phyloP scores from a whole-genome alignment of 2,888 invertebrate genomes.

The Lordiphosa andalusiaca region DNA sequence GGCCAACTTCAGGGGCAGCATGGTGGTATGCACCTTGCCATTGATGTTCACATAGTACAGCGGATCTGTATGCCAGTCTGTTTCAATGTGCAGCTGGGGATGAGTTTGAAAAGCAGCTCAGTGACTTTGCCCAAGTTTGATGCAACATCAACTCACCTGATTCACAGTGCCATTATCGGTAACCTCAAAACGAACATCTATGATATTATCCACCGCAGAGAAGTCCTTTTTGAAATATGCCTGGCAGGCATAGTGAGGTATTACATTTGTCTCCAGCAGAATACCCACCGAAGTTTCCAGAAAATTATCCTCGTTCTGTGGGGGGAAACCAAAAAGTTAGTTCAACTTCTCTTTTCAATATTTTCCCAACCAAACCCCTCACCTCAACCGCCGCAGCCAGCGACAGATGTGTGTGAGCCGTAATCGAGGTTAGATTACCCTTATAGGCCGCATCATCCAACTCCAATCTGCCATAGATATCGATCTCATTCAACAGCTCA shows the following conservation, averaged over 20 bases:
- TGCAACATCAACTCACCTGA: constrained; percentile 78
- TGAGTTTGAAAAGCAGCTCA: rapidly evolving
- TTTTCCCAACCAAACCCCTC: constrained; percentile 18
- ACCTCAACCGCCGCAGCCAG: constrained; percentile 83
- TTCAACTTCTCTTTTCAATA: background rate
- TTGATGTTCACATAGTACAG: constrained; percentile 81
- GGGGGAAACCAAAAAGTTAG: constrained; percentile 20
- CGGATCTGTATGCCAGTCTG: constrained; percentile 81
- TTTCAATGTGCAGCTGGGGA: constrained; percentile 66
- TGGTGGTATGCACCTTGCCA: constrained; percentile 76
- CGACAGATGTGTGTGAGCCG: constrained; percentile 81
- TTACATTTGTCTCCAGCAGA: constrained; percentile 84
- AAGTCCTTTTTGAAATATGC: constrained; percentile 86
- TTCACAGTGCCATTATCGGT: constrained; percentile 82
- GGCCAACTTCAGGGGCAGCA: constrained; percentile 73
- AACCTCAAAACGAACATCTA: constrained; percentile 84
- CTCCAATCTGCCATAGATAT: constrained; percentile 80
- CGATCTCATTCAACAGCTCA: constrained; percentile 81
- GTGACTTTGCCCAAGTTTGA: rapidly evolving
- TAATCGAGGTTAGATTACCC: constrained; percentile 81
- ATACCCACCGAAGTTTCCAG: constrained; percentile 84
- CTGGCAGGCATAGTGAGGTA: constrained; percentile 85
- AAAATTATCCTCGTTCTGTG: constrained; percentile 84
- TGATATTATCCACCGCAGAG: constrained; percentile 83
- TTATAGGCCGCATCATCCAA: constrained; percentile 81